These are phyloP conservation scores for Zalophus californianus DNA, from an alignment of 2,797 vertebrate genomes.

Conservation along the genomic window DNA sequence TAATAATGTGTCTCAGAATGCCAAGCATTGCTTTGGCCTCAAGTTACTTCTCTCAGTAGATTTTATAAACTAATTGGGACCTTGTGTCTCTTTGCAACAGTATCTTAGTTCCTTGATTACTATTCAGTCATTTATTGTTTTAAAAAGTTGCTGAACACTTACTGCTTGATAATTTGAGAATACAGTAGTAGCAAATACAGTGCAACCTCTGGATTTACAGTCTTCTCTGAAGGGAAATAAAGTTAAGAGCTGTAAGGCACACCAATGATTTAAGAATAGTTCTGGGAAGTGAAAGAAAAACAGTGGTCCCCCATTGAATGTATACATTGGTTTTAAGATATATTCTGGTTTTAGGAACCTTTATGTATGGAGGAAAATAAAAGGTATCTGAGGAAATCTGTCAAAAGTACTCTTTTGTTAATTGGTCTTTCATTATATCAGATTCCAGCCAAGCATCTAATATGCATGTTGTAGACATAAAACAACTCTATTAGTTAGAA, in stretches of 20 bases:
- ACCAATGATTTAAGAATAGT: not conserved
- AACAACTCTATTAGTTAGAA: not conserved
- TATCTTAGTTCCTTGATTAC: not conserved
- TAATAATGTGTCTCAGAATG: not conserved
- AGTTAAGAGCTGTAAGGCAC: not conserved
- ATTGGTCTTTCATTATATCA: not conserved
- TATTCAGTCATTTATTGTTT: not conserved
- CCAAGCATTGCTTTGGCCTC: not conserved
- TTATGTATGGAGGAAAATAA: not conserved
- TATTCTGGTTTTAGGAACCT: not conserved
- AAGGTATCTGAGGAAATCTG: not conserved
- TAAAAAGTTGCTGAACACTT: not conserved
- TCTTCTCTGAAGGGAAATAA: not conserved
- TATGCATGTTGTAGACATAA: not conserved
- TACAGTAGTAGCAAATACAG: not conserved
- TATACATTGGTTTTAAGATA: not conserved
- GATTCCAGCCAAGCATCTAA: not conserved
- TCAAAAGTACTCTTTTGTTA: conserved; percentile 26
- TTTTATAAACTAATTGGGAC: not conserved
- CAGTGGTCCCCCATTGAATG: not conserved
- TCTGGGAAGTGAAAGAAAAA: not conserved
- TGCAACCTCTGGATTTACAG: not conserved
- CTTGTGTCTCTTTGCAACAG: not conserved
- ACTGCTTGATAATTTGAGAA: not conserved
- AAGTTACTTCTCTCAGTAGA: not conserved